Conservation (phyloP, 2,113 vertebrate species). For the Nibea albiflora region DNA sequence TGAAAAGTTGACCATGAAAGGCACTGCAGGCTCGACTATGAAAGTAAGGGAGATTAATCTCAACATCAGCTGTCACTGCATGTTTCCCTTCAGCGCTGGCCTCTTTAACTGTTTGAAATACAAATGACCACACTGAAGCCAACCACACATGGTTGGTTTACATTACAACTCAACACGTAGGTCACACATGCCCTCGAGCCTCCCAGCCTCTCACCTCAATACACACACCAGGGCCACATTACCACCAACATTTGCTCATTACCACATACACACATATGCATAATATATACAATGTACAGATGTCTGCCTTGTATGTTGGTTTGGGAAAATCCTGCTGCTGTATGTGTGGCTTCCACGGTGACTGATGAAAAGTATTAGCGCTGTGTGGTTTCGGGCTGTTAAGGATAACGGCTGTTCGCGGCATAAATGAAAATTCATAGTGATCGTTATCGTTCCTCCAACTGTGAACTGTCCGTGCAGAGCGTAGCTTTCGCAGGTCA, state of each 20-base stretch:
- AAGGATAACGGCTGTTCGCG: neutral
- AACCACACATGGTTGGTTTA: conserved; percentile 73
- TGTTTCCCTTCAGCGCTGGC: conserved; percentile 56
- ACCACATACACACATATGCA: conserved; percentile 50
- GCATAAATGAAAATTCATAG: neutral
- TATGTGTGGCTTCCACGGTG: conserved; percentile 12
- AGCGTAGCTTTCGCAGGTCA: neutral
- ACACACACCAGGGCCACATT: conserved; percentile 50
- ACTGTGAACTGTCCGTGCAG: neutral
- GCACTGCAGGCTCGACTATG: neutral
- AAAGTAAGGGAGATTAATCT: conserved; percentile 33
- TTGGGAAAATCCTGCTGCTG: conserved; percentile 39
- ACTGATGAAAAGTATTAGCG: conserved; percentile 24
- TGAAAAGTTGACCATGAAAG: conserved; percentile 8
- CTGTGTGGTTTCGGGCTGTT: conserved; percentile 13
- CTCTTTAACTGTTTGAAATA: conserved; percentile 66
- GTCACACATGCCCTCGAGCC: conserved; percentile 62
- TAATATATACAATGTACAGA: conserved; percentile 57
- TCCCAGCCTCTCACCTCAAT: conserved; percentile 52
- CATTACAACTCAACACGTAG: conserved; percentile 73
- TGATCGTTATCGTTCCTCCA: conserved; percentile 12
- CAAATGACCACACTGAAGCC: conserved; percentile 72
- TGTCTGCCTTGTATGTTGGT: conserved; percentile 45
- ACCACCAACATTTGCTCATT: conserved; percentile 63
- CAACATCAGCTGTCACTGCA: conserved; percentile 58